These are phyloP conservation scores for Mormyrus iriodes DNA, from an alignment of 2,113 vertebrate genomes.

Conservation along the genomic window DNA sequence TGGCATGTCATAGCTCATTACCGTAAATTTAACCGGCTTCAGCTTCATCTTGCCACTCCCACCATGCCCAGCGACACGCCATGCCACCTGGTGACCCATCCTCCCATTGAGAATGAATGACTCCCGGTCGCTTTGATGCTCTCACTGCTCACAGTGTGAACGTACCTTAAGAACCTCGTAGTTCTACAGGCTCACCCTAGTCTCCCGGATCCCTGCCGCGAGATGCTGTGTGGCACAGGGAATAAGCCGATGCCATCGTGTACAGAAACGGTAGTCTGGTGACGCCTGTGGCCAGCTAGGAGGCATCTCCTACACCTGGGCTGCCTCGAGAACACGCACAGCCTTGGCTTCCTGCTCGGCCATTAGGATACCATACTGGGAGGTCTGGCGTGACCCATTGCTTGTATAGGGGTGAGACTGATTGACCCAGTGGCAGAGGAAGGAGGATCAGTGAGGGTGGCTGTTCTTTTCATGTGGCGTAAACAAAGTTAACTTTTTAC, in stretches of 20 bases:
- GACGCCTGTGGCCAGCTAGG: background rate
- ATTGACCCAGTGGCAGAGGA: background rate
- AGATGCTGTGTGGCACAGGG: too few relatives aligned
- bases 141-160: too few relatives aligned
- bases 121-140: too few relatives aligned
- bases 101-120: too few relatives aligned
- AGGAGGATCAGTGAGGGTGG: background rate
- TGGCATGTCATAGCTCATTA: too few relatives aligned
- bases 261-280: background rate
- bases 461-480: background rate
- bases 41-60: too few relatives aligned
- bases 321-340: background rate
- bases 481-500: background rate
- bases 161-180: too few relatives aligned
- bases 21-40: too few relatives aligned
- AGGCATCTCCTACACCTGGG: background rate
- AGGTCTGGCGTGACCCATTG: background rate
- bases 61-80: too few relatives aligned
- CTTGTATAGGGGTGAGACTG: background rate
- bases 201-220: too few relatives aligned
- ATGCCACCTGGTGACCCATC: too few relatives aligned
- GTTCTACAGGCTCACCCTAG: too few relatives aligned
- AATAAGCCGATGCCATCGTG: background rate
- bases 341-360: background rate
- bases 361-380: background rate